These are phyloP conservation scores for Pheosia tremula DNA, from an alignment of 2,888 invertebrate genomes.

Conservation along the genomic window DNA sequence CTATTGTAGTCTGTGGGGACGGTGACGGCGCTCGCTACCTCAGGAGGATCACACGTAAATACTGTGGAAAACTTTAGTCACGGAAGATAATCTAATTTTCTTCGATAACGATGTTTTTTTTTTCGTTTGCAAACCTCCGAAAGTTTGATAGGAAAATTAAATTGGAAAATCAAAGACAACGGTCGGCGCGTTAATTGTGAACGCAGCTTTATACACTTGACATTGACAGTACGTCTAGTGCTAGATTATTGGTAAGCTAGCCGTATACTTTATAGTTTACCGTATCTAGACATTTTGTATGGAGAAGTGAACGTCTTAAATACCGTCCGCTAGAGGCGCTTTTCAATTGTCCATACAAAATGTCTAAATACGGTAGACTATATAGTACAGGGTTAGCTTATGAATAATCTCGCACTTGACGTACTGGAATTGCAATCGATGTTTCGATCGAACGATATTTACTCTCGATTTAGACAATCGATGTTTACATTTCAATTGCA, in stretches of 20 bases:
- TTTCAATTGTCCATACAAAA: too few relatives aligned
- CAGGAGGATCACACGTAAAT: slow-evolving; percentile 71
- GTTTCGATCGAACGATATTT: background rate
- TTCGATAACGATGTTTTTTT: slow-evolving; percentile 70
- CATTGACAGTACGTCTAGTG: too few relatives aligned
- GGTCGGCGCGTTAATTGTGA: slow-evolving; percentile 50
- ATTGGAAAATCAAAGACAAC: slow-evolving; percentile 61
- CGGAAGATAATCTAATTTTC: slow-evolving; percentile 72
- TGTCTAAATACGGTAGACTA: too few relatives aligned
- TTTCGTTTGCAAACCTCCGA: slow-evolving; percentile 79
- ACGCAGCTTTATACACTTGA: slow-evolving; percentile 15
- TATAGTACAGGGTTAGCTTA: too few relatives aligned
- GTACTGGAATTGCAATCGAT: background rate
- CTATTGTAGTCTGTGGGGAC: slow-evolving; percentile 51
- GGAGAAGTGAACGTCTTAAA: too few relatives aligned
- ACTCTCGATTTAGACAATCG: background rate
- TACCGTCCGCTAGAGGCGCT: too few relatives aligned
- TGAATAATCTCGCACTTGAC: too few relatives aligned
- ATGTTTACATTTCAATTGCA: background rate
- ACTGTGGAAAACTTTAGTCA: slow-evolving; percentile 68
- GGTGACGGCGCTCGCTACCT: slow-evolving; percentile 58
- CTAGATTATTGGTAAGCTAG: too few relatives aligned
- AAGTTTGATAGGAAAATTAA: slow-evolving; percentile 84
- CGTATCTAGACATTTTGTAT: too few relatives aligned
- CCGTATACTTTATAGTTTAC: too few relatives aligned